A percentile compares a stretch with the other conserved stretches of the same genome.
Conservation (phyloP, 1,140 invertebrate genomes). For the Zaprionus vittiger region DNA sequence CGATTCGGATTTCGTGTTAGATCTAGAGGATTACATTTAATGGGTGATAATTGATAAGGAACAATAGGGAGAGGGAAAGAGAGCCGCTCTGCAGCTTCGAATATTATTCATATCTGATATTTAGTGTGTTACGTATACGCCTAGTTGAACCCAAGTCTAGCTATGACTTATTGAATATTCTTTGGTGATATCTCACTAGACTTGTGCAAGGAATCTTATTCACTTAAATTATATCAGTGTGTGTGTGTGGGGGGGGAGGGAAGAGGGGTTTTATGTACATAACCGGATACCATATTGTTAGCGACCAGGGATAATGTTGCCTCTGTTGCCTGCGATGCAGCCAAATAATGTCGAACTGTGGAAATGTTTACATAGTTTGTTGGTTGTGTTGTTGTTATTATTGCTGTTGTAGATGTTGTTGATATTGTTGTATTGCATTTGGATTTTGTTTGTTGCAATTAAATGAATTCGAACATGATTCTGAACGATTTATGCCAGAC, state of each 20-base stretch:
- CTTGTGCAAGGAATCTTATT: not conserved
- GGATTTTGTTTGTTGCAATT: constrained; percentile 36
- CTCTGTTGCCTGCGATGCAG: constrained; percentile 79
- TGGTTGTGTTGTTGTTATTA: constrained; percentile 28
- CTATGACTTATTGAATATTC: not conserved
- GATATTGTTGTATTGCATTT: not conserved
- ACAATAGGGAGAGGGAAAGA: not conserved
- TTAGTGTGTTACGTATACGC: constrained; percentile 28
- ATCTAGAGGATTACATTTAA: not conserved
- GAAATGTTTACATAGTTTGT: constrained; percentile 55
- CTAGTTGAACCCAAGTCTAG: constrained; percentile 31
- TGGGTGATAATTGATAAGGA: not conserved
- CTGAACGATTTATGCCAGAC: constrained; percentile 34
- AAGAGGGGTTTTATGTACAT: constrained; percentile 36
- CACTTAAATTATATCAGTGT: not conserved
- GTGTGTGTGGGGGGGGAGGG: not conserved
- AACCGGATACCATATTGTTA: constrained; percentile 82
- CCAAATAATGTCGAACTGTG: constrained; percentile 83
- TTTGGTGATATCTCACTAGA: not conserved
- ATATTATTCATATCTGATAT: constrained; percentile 3
- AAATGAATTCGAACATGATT: constrained; percentile 24
- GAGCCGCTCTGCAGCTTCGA: not conserved
- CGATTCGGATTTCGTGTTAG: not conserved
- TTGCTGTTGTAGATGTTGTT: constrained; percentile 12
- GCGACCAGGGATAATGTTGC: constrained; percentile 82